These are phyloP conservation scores for Sinhomidia bicolor DNA, from an alignment of 2,888 invertebrate species.

Conservation along the genomic window DNA sequence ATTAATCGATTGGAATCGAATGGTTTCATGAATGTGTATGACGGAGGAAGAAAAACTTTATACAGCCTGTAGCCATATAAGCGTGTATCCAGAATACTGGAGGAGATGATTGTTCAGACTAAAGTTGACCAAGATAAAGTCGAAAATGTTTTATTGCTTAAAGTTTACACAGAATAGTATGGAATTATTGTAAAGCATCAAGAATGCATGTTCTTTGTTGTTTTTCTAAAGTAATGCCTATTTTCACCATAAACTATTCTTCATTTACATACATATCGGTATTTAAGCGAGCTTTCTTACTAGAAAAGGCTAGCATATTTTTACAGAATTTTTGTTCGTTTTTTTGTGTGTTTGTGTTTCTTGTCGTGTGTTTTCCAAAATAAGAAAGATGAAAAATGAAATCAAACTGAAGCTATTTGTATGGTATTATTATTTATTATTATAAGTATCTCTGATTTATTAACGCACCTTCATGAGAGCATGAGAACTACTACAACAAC, in stretches of 20 bases:
- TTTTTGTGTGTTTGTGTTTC: background rate
- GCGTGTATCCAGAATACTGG: too few species aligned
- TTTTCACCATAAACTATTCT: background rate
- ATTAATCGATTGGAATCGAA: background rate
- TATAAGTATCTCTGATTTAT: slow-evolving; percentile 29
- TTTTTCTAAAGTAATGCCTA: background rate
- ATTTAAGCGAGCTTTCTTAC: background rate
- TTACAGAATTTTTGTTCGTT: slow-evolving; percentile 6
- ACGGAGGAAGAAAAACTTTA: too few species aligned
- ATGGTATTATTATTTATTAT: slow-evolving; percentile 47
- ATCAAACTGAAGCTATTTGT: background rate
- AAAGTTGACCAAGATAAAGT: too few species aligned
- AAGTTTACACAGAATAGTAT: too few species aligned
- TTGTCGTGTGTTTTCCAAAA: slow-evolving; percentile 37
- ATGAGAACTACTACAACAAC: too few species aligned
- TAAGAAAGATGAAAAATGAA: slow-evolving; percentile 24
- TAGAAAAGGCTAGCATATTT: background rate
- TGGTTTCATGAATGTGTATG: too few species aligned
- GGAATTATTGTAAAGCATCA: too few species aligned
- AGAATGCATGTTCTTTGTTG: background rate
- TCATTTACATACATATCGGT: too few species aligned
- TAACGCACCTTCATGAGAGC: background rate
- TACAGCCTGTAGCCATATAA: too few species aligned
- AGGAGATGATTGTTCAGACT: too few species aligned
- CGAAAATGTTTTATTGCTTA: background rate